Evolutionary conservation across 2,888 invertebrate species (phyloP).

Genomic region (Agrypnus murinus): DNA sequence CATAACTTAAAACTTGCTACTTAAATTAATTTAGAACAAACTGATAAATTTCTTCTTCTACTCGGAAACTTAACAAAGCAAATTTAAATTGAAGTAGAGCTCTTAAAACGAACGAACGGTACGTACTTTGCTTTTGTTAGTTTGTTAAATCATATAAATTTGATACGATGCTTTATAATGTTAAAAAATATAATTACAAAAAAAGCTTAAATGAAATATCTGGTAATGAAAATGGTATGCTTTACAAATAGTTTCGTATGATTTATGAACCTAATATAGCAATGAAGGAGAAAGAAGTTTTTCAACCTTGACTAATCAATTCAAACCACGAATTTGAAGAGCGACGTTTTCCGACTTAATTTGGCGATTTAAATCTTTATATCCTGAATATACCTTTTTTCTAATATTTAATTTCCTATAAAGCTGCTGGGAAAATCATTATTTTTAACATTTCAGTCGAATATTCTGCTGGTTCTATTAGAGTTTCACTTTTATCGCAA

Average conservation of each 20-base stretch:
- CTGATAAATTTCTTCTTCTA: slow-evolving; percentile 37
- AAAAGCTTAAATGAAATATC: no score
- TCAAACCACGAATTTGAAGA: neutral
- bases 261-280: no score
- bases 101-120: neutral
- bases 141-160: slow-evolving; percentile 16
- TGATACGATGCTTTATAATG: neutral
- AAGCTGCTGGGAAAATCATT: neutral
- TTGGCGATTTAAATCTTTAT: slow-evolving; percentile 24
- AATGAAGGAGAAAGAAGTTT: neutral
- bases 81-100: slow-evolving; percentile 28
- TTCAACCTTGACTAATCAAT: slow-evolving; percentile 14
- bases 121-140: slow-evolving; percentile 27
- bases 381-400: neutral
- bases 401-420: neutral
- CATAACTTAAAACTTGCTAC: slow-evolving; percentile 29
- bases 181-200: no score
- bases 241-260: no score
- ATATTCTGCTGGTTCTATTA: no score
- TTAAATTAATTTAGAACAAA: slow-evolving; percentile 37
- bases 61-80: slow-evolving; percentile 35
- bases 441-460: no score
- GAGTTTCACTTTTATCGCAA: no score
- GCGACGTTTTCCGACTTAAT: slow-evolving; percentile 19
- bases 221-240: no score